Conservation (phyloP, 2,888 invertebrate genomes). For the Caenorhabditis japonica region DNA sequence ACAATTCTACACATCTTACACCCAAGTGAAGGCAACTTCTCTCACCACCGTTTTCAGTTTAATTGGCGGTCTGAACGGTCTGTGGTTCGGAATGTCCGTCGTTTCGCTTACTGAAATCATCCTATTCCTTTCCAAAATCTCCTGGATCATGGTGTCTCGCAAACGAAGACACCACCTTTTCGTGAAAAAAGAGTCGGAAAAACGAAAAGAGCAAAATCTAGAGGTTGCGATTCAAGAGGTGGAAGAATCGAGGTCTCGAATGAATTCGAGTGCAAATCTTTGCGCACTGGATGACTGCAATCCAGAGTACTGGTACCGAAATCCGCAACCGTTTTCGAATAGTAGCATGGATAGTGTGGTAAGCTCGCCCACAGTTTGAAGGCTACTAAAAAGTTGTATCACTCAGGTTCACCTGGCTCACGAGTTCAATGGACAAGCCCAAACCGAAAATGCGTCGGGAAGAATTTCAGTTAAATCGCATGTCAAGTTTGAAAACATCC, state of each 20-base stretch:
- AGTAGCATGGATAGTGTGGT: slow-evolving; percentile 28
- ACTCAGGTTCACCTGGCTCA: slow-evolving; percentile 25
- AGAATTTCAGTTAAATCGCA: not conserved
- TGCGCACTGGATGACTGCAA: slow-evolving; percentile 3
- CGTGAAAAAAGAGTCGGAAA: slow-evolving; percentile 25
- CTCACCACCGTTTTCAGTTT: slow-evolving; percentile 14
- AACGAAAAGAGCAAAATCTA: slow-evolving; percentile 11
- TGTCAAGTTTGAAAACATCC: slow-evolving; percentile 4
- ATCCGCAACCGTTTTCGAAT: slow-evolving; percentile 11
- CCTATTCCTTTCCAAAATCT: slow-evolving; percentile 18
- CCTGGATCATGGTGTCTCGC: slow-evolving; percentile 22
- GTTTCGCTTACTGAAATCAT: slow-evolving; percentile 28
- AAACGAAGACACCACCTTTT: slow-evolving; percentile 30
- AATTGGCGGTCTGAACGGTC: slow-evolving; percentile 36
- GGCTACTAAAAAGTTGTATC: not conserved
- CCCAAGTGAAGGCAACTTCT: slow-evolving; percentile 37
- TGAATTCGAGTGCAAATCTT: slow-evolving; percentile 17
- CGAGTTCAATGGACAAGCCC: slow-evolving; percentile 6
- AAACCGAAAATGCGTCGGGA: not conserved
- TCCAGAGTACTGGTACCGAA: slow-evolving; percentile 23
- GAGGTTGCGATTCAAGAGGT: slow-evolving; percentile 18
- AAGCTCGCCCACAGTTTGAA: not conserved
- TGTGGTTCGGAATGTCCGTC: slow-evolving; percentile 48
- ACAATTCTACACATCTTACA: slow-evolving; percentile 35
- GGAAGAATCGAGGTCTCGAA: slow-evolving; percentile 17